These are phyloP conservation scores for Urocynchramus pylzowi DNA, from an alignment of 2,113 vertebrate species.

Conservation along the genomic window DNA sequence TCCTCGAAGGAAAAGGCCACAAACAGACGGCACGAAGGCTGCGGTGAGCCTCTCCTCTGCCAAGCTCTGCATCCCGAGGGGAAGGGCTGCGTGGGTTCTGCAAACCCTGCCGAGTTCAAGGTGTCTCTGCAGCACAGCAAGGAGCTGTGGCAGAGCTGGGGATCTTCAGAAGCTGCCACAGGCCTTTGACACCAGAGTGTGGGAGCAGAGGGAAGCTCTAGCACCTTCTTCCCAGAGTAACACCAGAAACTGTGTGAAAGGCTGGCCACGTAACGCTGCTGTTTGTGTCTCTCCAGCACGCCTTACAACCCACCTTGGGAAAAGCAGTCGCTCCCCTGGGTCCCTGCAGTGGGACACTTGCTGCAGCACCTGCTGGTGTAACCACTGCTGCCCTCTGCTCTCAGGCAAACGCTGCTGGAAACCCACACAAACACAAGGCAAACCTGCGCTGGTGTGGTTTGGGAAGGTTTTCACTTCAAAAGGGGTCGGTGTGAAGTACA, in stretches of 20 bases:
- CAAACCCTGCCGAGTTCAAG: not conserved
- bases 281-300: not conserved
- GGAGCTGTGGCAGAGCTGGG: not conserved
- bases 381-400: not conserved
- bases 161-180: not conserved
- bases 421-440: not conserved
- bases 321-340: not conserved
- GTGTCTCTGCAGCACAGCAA: not conserved
- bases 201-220: not conserved
- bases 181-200: not conserved
- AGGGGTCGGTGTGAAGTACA: not conserved
- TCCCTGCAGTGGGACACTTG: not conserved
- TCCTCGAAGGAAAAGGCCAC: not conserved
- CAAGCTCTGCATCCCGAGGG: rapidly evolving
- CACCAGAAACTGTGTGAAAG: not conserved
- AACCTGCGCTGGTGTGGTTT: not conserved
- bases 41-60: not conserved
- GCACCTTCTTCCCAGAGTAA: not conserved
- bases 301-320: not conserved
- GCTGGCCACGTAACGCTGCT: rapidly evolving
- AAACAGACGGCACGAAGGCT: rapidly evolving
- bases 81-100: not conserved
- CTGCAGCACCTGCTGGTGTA: not conserved
- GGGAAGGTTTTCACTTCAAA: not conserved
- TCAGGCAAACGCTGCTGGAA: rapidly evolving